Base-by-base conservation (phyloP, 1,140 invertebrate species). In the Achroia grisella region DNA sequence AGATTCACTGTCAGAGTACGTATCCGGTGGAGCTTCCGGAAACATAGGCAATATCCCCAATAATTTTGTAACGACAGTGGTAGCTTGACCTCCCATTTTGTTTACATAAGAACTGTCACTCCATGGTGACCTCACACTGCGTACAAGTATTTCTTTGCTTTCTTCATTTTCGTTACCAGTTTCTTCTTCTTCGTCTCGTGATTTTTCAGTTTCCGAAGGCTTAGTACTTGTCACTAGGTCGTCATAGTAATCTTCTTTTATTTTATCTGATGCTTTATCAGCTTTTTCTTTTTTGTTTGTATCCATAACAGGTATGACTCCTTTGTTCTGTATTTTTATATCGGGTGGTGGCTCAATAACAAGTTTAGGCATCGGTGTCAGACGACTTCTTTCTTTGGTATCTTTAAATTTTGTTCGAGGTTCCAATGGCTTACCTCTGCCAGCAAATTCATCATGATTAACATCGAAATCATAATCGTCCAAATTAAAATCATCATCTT, bases 401-500 rank as follows among this genome's bases (percentile, higher is more conserved):
- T 48, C 33, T 34, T 63, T 62, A 4, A 36, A n/a, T 46, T 66
- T 73, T 8, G 30, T 39, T 42, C 64, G 64, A 1, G 79, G 73
- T 44, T 69, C 57, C 10, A 71, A 36, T 10, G 67, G 73, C 39
- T 83, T 83, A 0, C 71, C 57, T 53, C 73, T 61, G 0, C 69
- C 63, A n/a, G 53, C 42, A 15, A 64, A 83, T 45, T 83, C 79
- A 30, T 83, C 79, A 35, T 80, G 79, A 47, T 73, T 71, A 0
- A 79, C 50, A 48, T 80, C 79, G 42, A 83, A 83, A 29, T 83
- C 79, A 11, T 83, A 83, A 37, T 83, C 79, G 28, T 77, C 65
- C 10, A 80, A 17, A 55, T 71, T 79, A 33, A 79, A 80, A 44
- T 83, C 79, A 52, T 80, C 76, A 15, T 83, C 79, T 58, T 83